Evolutionary conservation across 2,888 invertebrate genomes (phyloP).

Genomic region (Lasioglossum villosulum): DNA sequence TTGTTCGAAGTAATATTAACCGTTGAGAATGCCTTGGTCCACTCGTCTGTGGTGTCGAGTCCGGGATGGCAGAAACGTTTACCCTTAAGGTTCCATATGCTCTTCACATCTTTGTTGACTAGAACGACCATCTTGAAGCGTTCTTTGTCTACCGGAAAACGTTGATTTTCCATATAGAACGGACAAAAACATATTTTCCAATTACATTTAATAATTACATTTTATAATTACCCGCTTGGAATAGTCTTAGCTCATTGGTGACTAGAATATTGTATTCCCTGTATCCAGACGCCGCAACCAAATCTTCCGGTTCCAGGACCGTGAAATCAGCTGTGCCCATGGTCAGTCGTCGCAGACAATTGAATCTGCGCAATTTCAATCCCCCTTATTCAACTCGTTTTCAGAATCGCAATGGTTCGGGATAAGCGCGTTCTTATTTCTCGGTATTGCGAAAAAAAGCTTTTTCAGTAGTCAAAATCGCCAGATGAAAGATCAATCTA

Average conservation of each 20-base stretch:
- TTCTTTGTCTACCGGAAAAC: constrained; percentile 50
- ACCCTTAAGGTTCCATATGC: constrained; percentile 87
- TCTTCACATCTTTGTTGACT: constrained; percentile 87
- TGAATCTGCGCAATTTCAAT: constrained; percentile 86
- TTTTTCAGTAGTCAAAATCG: no score
- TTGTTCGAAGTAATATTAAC: constrained; percentile 85
- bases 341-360: constrained; percentile 92
- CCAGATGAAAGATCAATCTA: no score
- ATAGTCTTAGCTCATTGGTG: constrained; percentile 88
- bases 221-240: constrained; percentile 84
- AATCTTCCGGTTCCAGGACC: constrained; percentile 93
- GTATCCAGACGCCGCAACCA: constrained; percentile 90
- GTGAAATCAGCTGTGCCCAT: constrained; percentile 93
- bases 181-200: constrained; percentile 14
- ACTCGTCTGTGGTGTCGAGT: constrained; percentile 89
- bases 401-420: no score
- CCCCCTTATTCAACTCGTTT: not conserved
- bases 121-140: constrained; percentile 87
- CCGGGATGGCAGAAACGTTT: constrained; percentile 94
- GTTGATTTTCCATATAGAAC: not conserved
- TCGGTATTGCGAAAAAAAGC: no score
- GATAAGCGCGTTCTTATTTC: no score
- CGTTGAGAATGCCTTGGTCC: constrained; percentile 91
- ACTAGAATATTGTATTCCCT: constrained; percentile 89
- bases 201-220: constrained; percentile 79